phyloP scores from a whole-genome alignment of 2,797 vertebrate species.

The Sebastolobus altivelis region DNA sequence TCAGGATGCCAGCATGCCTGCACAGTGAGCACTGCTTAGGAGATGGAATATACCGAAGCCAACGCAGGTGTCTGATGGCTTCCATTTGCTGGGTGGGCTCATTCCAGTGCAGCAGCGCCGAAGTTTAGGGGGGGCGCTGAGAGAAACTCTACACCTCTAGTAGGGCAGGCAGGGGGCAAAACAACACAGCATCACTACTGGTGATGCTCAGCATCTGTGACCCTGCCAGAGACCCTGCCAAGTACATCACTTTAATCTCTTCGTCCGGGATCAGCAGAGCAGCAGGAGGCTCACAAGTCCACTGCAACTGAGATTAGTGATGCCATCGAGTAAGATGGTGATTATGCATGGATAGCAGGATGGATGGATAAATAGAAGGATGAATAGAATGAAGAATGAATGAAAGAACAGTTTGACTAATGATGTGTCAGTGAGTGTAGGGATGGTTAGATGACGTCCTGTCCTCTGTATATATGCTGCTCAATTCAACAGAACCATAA shows the following conservation, averaged over 20 bases:
- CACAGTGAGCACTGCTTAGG: constrained; percentile 20
- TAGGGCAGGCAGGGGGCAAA: constrained; percentile 27
- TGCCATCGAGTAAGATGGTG: constrained; percentile 26
- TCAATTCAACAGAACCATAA: constrained; percentile 13
- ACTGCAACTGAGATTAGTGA: constrained; percentile 56
- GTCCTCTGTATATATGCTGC: background rate
- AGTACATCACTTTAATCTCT: constrained; percentile 68
- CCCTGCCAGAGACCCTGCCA: constrained; percentile 26
- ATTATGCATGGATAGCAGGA: constrained; percentile 26
- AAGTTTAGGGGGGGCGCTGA: constrained; percentile 15
- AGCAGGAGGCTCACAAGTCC: constrained; percentile 43
- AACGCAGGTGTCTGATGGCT: constrained; percentile 67
- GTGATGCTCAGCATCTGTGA: constrained; percentile 47
- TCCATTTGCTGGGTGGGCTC: constrained; percentile 69
- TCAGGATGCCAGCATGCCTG: constrained; percentile 39
- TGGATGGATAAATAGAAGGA: constrained; percentile 15
- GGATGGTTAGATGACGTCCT: background rate
- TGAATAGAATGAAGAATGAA: constrained; percentile 24
- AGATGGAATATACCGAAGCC: constrained; percentile 32
- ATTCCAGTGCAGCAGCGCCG: constrained; percentile 53
- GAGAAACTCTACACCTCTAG: constrained; percentile 69
- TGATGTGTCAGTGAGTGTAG: background rate
- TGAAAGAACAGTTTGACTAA: constrained; percentile 8
- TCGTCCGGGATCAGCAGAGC: constrained; percentile 46
- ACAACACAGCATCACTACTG: constrained; percentile 46